Evolutionary conservation across 2,797 vertebrate species (phyloP).

Genomic region (Synaphobranchus kaupii): DNA sequence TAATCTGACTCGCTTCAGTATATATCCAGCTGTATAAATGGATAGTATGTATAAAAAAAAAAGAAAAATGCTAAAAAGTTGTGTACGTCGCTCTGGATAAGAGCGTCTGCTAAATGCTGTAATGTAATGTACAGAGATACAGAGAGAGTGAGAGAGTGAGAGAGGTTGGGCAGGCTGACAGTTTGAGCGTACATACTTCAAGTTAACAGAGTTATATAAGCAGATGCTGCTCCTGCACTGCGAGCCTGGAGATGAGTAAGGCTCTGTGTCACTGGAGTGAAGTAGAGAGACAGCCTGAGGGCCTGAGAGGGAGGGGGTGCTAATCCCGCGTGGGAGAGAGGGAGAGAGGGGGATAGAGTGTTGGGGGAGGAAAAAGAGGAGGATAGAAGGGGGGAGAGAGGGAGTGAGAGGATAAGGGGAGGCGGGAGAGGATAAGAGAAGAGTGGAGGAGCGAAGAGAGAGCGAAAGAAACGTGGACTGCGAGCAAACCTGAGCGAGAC

Average conservation of each 20-base stretch:
- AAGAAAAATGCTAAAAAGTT: no score
- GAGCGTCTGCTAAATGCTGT: no score
- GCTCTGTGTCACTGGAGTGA: conserved; percentile 62
- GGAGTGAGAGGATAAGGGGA: conserved; percentile 22
- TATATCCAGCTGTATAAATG: no score
- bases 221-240: conserved; percentile 64
- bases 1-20: no score
- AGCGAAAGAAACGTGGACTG: neutral
- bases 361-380: conserved; percentile 30
- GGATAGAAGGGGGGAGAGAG: conserved; percentile 33
- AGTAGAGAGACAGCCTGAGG: conserved; percentile 22
- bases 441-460: neutral
- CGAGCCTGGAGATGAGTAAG: conserved; percentile 62
- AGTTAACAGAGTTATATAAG: conserved; percentile 76
- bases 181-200: conserved; percentile 66
- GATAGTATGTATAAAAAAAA: no score
- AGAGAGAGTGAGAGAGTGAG: conserved; percentile 41
- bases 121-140: no score
- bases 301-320: neutral
- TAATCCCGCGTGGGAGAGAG: conserved; percentile 1
- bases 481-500: neutral
- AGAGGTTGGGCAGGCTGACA: conserved; percentile 53
- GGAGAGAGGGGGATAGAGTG: conserved; percentile 34
- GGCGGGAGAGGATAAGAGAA: neutral
- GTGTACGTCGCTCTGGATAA: no score